Base-by-base conservation (phyloP, 2,113 vertebrate genomes). In the Ardeotis arabs region DNA sequence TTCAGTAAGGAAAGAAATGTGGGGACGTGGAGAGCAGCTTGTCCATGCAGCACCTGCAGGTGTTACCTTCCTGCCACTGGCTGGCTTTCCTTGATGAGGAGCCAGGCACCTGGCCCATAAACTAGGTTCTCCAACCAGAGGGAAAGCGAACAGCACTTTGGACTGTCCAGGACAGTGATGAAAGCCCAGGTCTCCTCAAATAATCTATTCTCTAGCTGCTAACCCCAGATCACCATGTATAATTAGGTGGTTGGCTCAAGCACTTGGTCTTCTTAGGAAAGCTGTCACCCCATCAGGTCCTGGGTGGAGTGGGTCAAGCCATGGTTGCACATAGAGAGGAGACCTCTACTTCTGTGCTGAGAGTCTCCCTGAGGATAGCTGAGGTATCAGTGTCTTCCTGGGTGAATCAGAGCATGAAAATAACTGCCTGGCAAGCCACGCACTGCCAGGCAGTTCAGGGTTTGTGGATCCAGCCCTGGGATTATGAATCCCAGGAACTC, bases 271-370 rank as follows among this genome's bases (percentile, higher is more conserved):
- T 55, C 35, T 87, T 35, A 47, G 47, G 37, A 81, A 79, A 91
- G 47, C 12, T 87, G 59, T 84, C 52, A 55, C 6, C 72, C 14
- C 1, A 0, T 49, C 73, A 81, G 16, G 16, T n/a, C 25, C 50
- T 81, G 63, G 53, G 39, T 80, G 33, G 35, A 45, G 53, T 35
- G 35, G 15, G 33, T 89, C 60, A 70, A 70, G 11, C 55, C 58
- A 58, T 0, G 2, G 33, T 66, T 64, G 8, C 7, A 23, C 9
- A 27, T 0, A 47, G 20, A 73, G n/a, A 82, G 20, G 25, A 80
- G 35, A 79, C 12, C 23, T 76, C 67, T 68, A 12, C 4, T 18
- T 35, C 15, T 55, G 37, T 83, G 37, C 58, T 63, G 69, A 68
- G 25, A 22, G 4, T 49, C 5, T 33, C 14, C 6, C 9, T 4